A percentile compares a stretch with the other conserved stretches of the same genome.
phyloP scores from a whole-genome alignment of 2,888 invertebrate genomes.

The Chymomyza procnemis region DNA sequence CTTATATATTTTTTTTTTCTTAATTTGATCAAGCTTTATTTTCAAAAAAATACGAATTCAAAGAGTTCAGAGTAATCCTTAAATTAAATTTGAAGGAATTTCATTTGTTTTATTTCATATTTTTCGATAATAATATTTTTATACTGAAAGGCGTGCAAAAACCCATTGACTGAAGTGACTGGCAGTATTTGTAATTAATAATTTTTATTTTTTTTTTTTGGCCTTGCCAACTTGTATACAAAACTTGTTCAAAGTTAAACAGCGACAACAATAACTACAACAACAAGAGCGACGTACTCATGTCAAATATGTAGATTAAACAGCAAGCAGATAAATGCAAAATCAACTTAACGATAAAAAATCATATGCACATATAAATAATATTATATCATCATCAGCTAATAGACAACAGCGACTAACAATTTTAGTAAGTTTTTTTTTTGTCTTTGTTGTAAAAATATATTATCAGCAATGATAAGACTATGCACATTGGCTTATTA shows the following conservation, averaged over 20 bases:
- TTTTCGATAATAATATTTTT: too few species aligned
- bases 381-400: conserved; percentile 31
- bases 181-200: not conserved
- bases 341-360: conserved; percentile 61
- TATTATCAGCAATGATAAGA: conserved; percentile 29
- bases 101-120: too few species aligned
- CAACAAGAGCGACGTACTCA: conserved; percentile 65
- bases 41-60: too few species aligned
- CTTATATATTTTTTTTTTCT: too few species aligned
- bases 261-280: conserved; percentile 25
- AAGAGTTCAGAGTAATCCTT: too few species aligned
- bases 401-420: conserved; percentile 56
- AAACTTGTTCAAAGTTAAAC: conserved; percentile 28
- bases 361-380: conserved; percentile 1
- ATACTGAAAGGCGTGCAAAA: conserved; percentile 20
- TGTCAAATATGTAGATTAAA: conserved; percentile 64
- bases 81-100: too few species aligned
- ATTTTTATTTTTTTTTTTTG: too few species aligned
- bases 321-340: conserved; percentile 67
- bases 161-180: conserved; percentile 12
- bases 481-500: conserved; percentile 17
- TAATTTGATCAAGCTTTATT: too few species aligned
- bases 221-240: not conserved
- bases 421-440: not conserved
- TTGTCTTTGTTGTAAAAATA: not conserved